Conservation (phyloP, 2,797 vertebrate species). For the Tamandua tetradactyla region DNA sequence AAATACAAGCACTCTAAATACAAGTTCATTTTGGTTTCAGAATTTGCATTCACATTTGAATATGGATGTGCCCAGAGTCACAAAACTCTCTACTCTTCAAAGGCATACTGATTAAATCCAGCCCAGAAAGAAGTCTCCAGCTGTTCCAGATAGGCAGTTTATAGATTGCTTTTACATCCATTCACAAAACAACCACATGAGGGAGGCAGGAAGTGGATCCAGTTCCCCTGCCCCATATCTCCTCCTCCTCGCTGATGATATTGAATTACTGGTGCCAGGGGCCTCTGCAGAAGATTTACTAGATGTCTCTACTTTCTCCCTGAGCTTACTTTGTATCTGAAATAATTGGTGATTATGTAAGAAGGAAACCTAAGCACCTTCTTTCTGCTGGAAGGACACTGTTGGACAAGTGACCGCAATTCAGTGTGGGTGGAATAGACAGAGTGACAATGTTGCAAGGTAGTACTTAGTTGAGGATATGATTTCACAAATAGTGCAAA, state of each 20-base stretch:
- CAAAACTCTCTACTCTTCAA: conserved; percentile 40
- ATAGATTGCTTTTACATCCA: not conserved
- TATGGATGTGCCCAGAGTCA: conserved; percentile 49
- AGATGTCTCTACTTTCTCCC: not conserved
- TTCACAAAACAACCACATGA: conserved; percentile 34
- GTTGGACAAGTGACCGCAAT: not conserved
- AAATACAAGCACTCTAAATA: conserved; percentile 25
- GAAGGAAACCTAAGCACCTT: conserved; percentile 18
- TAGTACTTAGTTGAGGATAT: conserved; percentile 34
- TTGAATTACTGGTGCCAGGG: conserved; percentile 41
- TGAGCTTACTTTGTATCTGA: not conserved
- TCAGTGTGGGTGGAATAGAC: not conserved
- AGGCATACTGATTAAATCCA: conserved; percentile 43
- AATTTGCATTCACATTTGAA: conserved; percentile 55
- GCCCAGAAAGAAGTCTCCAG: not conserved
- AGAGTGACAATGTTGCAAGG: not conserved
- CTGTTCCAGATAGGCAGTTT: conserved; percentile 9
- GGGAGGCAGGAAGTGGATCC: not conserved
- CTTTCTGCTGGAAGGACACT: not conserved
- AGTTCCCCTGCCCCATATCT: not conserved
- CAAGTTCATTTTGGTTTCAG: conserved; percentile 43
- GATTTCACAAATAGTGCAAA: conserved; percentile 33
- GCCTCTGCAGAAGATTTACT: not conserved
- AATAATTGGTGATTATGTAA: conserved; percentile 34
- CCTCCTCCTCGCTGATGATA: not conserved